Evolutionary conservation across 2,888 invertebrate genomes (phyloP).

Genomic region (Diaphora mendica): DNA sequence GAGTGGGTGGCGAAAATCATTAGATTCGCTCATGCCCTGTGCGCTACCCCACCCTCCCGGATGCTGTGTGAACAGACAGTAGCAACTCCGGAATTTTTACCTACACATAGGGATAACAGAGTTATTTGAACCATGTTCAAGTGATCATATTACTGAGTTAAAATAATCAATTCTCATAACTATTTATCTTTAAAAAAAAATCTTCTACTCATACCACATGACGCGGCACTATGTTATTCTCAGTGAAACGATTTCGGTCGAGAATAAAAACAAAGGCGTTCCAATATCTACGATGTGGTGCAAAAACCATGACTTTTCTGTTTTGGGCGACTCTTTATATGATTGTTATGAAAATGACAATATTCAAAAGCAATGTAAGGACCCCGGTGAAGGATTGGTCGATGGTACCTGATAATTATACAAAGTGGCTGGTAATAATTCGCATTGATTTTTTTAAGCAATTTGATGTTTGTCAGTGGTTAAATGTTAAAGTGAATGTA

Average conservation of each 20-base stretch:
- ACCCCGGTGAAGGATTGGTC: conserved; percentile 74
- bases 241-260: conserved; percentile 71
- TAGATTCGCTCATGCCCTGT: conserved; percentile 83
- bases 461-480: conserved; percentile 1
- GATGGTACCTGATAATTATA: conserved; percentile 79
- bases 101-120: conserved; percentile 24
- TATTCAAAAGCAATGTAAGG: conserved; percentile 76
- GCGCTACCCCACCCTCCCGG: conserved; percentile 55
- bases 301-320: conserved; percentile 79
- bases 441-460: background rate
- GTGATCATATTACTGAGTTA: conserved; percentile 37
- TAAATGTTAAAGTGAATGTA: conserved; percentile 20
- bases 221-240: conserved; percentile 71
- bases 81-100: conserved; percentile 8
- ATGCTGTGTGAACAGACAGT: conserved; percentile 67
- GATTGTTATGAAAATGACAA: conserved; percentile 81
- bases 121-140: conserved; percentile 56
- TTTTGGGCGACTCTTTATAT: conserved; percentile 82
- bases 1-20: conserved; percentile 76
- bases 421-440: conserved; percentile 78
- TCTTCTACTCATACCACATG: conserved; percentile 65
- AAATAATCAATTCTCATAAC: conserved; percentile 32
- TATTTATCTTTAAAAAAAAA: conserved; percentile 39
- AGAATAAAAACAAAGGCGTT: conserved; percentile 71
- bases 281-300: conserved; percentile 78